These are phyloP conservation scores for Hippocampus comes DNA, from an alignment of 2,113 vertebrate species.

Conservation along the genomic window DNA sequence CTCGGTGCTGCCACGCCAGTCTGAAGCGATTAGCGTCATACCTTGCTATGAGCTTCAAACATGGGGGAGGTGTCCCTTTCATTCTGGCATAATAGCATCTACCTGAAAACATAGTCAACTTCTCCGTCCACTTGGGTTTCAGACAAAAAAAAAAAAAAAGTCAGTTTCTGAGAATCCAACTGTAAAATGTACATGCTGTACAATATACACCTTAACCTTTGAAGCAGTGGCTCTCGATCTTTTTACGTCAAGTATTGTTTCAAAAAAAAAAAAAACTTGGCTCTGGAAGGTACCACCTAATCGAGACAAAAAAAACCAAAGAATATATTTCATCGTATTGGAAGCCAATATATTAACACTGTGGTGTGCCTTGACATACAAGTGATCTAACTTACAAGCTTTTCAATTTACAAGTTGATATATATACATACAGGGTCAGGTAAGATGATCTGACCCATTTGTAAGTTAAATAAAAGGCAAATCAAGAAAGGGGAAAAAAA, in stretches of 20 bases:
- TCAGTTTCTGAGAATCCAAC: background rate
- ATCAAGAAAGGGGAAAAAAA: too few relatives aligned
- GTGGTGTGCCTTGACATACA: too few relatives aligned
- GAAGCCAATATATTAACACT: background rate
- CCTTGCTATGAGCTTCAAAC: conserved; percentile 42
- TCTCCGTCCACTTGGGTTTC: background rate
- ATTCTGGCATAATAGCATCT: conserved; percentile 9
- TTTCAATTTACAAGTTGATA: too few relatives aligned
- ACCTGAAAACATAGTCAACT: conserved; percentile 12
- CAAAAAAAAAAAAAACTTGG: background rate
- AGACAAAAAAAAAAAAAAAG: background rate
- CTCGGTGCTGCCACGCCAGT: conserved; percentile 39
- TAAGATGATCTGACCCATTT: too few relatives aligned
- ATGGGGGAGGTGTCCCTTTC: conserved; percentile 21
- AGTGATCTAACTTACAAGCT: too few relatives aligned
- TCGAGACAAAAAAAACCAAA: background rate
- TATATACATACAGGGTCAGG: too few relatives aligned
- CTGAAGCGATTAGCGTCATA: conserved; percentile 61
- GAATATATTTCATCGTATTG: too few relatives aligned
- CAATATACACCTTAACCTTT: too few relatives aligned
- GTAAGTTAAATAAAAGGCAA: too few relatives aligned
- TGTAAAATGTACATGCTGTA: background rate
- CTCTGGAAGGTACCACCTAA: too few relatives aligned
- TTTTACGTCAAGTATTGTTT: background rate
- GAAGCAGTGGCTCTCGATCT: background rate